Conservation (phyloP, 2,113 vertebrate species). For the Hystrix brachyura region DNA sequence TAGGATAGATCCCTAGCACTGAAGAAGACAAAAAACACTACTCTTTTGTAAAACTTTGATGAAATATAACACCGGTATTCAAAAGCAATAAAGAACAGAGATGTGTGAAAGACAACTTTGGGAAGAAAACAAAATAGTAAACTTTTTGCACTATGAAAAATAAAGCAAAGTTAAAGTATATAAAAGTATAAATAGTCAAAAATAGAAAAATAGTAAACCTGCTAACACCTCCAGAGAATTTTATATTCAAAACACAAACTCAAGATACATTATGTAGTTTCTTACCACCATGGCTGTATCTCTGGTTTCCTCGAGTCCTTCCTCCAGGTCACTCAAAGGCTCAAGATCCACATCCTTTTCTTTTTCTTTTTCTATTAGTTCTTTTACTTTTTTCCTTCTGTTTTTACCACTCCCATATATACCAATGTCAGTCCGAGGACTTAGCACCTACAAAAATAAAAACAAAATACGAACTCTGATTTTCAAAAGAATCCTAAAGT, state of each 20-base stretch:
- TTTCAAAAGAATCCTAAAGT: constrained; percentile 33
- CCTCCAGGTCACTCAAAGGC: constrained; percentile 95
- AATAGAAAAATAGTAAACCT: background rate
- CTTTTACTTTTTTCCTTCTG: constrained; percentile 95
- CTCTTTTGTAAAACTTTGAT: background rate
- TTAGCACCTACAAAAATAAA: constrained; percentile 93
- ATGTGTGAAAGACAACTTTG: background rate
- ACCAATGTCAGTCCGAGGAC: constrained; percentile 96
- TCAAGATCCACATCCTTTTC: constrained; percentile 96
- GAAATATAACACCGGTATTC: constrained; percentile 15
- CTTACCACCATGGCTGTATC: constrained; percentile 95
- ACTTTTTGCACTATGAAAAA: background rate
- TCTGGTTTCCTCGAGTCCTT: constrained; percentile 92
- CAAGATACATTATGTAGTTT: background rate
- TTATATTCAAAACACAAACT: background rate
- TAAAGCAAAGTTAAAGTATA: background rate
- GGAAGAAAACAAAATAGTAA: background rate
- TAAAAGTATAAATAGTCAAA: constrained; percentile 1
- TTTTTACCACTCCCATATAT: constrained; percentile 97
- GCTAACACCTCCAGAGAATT: background rate
- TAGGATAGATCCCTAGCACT: background rate
- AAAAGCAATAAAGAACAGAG: constrained; percentile 10
- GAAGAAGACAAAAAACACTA: background rate
- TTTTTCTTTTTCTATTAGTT: constrained; percentile 95
- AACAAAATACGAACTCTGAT: background rate